These are phyloP conservation scores for Salminus brasiliensis DNA, from an alignment of 2,113 vertebrate genomes.

Conservation along the genomic window DNA sequence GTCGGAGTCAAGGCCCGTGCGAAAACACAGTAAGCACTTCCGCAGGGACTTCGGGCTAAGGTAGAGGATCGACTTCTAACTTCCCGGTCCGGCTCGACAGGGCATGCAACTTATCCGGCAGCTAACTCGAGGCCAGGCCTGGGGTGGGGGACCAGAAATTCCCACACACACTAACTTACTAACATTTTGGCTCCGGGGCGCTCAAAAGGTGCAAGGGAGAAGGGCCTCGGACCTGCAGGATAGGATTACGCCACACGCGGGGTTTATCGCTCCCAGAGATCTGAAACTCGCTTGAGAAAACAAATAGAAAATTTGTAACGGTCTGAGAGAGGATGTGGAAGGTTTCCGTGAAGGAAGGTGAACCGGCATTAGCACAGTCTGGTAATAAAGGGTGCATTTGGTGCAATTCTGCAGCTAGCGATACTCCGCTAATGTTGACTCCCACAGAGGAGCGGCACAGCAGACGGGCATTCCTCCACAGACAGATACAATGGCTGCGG, in stretches of 20 bases:
- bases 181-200: not conserved
- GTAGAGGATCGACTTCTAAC: not conserved
- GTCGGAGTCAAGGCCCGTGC: slow-evolving; percentile 60
- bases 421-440: not conserved
- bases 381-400: not conserved
- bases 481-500: slow-evolving; percentile 8
- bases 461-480: not conserved
- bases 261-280: slow-evolving; percentile 34
- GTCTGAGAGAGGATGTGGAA: slow-evolving; percentile 33
- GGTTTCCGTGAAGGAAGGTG: slow-evolving; percentile 3
- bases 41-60: not conserved
- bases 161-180: slow-evolving; percentile 26
- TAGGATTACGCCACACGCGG: slow-evolving; percentile 15
- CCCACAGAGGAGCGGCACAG: not conserved
- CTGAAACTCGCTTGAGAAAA: slow-evolving; percentile 44
- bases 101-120: slow-evolving; percentile 30
- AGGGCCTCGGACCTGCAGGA: slow-evolving; percentile 11
- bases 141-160: not conserved
- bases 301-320: slow-evolving; percentile 46
- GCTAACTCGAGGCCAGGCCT: slow-evolving; percentile 15
- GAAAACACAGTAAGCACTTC: slow-evolving; percentile 57
- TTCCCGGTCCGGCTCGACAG: slow-evolving; percentile 4
- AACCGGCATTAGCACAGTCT: slow-evolving; percentile 14
- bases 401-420: slow-evolving; percentile 1
- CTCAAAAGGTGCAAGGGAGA: not conserved